Conservation (phyloP, 2,888 invertebrate species). For the Agapostemon virescens region DNA sequence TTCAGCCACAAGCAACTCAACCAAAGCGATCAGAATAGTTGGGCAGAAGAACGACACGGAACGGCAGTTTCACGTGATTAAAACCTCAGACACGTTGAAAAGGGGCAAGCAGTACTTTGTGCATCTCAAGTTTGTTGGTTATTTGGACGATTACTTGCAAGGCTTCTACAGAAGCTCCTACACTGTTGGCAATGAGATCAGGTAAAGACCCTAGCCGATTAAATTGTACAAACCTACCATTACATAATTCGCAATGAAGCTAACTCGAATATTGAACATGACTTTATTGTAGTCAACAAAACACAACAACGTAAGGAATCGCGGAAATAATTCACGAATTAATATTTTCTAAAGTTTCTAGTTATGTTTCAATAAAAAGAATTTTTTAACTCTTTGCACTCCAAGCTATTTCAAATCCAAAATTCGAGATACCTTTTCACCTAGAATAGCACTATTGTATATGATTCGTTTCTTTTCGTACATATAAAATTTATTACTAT, state of each 20-base stretch:
- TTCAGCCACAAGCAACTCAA: constrained; percentile 63
- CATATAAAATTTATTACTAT: no score
- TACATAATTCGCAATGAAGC: neutral
- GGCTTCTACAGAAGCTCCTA: constrained; percentile 93
- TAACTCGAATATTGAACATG: neutral
- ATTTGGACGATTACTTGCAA: constrained; percentile 87
- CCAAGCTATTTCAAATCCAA: no score
- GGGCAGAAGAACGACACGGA: constrained; percentile 82
- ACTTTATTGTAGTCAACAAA: neutral
- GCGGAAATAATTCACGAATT: neutral
- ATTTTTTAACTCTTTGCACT: no score
- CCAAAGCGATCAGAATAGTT: constrained; percentile 76
- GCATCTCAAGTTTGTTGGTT: constrained; percentile 86
- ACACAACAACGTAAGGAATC: neutral
- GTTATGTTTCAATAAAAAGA: constrained; percentile 3
- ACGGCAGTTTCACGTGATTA: constrained; percentile 87
- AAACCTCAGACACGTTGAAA: constrained; percentile 83
- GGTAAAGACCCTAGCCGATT: constrained; percentile 80
- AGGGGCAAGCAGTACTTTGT: constrained; percentile 85
- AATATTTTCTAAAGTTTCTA: neutral
- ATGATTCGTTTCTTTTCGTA: no score
- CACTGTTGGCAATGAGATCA: constrained; percentile 85
- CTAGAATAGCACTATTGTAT: no score
- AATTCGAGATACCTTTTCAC: no score
- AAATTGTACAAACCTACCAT: constrained; percentile 12